Conservation (phyloP, 2,113 vertebrate species). For the Lucifuga dentata region DNA sequence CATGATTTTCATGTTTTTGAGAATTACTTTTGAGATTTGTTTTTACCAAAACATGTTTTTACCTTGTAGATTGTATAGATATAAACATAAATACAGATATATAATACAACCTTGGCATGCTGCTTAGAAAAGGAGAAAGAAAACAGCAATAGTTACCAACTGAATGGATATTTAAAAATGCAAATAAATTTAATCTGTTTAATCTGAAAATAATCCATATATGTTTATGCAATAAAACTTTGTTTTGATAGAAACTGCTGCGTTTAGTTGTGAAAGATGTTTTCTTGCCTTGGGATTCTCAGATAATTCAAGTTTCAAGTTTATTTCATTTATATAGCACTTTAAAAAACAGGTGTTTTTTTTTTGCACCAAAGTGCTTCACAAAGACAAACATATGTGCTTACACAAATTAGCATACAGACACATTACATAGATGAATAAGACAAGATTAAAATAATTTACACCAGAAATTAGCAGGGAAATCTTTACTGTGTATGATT, state of each 20-base stretch:
- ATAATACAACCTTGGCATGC: conserved; percentile 74
- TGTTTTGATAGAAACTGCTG: conserved; percentile 74
- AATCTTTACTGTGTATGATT: not conserved
- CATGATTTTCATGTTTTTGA: conserved; percentile 67
- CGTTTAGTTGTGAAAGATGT: conserved; percentile 33
- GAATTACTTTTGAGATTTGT: conserved; percentile 61
- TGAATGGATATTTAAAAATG: conserved; percentile 76
- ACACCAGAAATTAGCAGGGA: not conserved
- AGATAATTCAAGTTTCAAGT: too few species aligned
- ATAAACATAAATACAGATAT: conserved; percentile 68
- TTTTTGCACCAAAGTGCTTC: too few species aligned
- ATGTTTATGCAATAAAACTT: conserved; percentile 83
- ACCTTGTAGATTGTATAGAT: conserved; percentile 74
- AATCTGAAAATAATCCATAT: conserved; percentile 74
- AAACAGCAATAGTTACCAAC: conserved; percentile 80
- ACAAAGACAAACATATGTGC: too few species aligned
- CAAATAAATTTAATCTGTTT: conserved; percentile 74
- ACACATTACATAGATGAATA: too few species aligned
- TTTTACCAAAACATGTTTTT: conserved; percentile 76
- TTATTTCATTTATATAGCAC: too few species aligned
- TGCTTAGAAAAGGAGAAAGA: conserved; percentile 73
- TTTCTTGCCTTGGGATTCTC: not conserved
- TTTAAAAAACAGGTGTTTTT: too few species aligned
- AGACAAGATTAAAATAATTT: too few species aligned
- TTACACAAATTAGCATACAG: too few species aligned